Evolutionary conservation across 2,113 vertebrate species (phyloP).

Genomic region (Gallinago jamesoni): DNA sequence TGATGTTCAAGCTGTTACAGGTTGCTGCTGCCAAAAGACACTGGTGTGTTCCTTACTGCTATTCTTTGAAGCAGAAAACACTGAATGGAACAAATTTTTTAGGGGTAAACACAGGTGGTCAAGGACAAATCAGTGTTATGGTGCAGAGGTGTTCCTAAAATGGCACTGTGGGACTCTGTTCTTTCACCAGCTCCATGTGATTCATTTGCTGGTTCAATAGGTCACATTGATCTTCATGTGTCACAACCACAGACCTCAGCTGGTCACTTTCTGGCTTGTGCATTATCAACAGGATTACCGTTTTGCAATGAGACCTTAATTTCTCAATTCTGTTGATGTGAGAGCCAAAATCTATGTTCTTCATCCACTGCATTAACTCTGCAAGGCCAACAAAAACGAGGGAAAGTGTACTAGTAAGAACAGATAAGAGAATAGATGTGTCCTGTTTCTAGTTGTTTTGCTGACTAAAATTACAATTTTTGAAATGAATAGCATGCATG

Average conservation of each 20-base stretch:
- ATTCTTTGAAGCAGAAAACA: neutral
- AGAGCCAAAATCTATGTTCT: neutral
- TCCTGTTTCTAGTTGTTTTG: neutral
- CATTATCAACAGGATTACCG: neutral
- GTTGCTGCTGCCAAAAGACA: neutral
- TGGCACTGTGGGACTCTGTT: neutral
- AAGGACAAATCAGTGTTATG: neutral
- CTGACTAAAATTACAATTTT: neutral
- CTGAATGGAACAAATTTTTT: neutral
- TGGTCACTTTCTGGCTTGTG: neutral
- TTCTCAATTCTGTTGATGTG: slow-evolving; percentile 15
- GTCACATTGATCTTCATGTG: slow-evolving; percentile 6
- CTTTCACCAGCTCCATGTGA: neutral
- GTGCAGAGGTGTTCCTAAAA: neutral
- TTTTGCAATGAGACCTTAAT: slow-evolving; percentile 43
- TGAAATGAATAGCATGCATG: neutral
- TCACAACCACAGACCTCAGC: slow-evolving; percentile 13
- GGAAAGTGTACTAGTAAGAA: neutral
- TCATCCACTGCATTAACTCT: neutral
- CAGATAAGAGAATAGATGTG: neutral
- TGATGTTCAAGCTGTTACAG: neutral
- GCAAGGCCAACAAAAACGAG: neutral
- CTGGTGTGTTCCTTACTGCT: neutral
- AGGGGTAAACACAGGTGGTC: neutral
- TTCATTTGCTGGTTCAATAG: neutral